A percentile compares a stretch with the other conserved stretches of the same genome.
These are phyloP conservation scores for Ellobius talpinus DNA, from an alignment of 2,113 vertebrate genomes.

Conservation along the genomic window DNA sequence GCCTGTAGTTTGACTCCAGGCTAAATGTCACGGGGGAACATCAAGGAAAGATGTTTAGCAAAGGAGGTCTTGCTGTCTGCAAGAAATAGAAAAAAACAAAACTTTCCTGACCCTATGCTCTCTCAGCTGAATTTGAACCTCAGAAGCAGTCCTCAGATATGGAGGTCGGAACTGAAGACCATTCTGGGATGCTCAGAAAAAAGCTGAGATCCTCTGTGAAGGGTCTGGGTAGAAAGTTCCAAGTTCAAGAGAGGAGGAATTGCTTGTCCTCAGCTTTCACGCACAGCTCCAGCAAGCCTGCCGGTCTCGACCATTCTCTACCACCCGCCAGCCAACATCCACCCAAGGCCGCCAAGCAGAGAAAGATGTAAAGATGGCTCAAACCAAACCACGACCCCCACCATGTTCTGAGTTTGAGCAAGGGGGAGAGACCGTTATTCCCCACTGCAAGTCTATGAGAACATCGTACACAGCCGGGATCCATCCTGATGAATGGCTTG, in stretches of 20 bases:
- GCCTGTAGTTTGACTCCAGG: not conserved
- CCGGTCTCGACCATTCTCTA: not conserved
- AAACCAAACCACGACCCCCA: not conserved
- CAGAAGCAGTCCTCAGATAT: not conserved
- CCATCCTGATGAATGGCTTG: not conserved
- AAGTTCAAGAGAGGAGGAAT: not conserved
- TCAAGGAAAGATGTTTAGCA: not conserved
- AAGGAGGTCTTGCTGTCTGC: no score
- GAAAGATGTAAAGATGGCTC: not conserved
- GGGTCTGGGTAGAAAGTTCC: not conserved
- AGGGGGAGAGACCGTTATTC: not conserved
- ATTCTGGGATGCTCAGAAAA: not conserved
- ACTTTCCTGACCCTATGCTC: not conserved
- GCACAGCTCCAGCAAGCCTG: not conserved
- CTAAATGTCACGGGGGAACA: not conserved
- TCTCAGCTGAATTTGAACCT: not conserved
- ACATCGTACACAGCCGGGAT: accelerated
- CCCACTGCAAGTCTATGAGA: not conserved
- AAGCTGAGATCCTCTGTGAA: not conserved
- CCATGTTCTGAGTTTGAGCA: not conserved
- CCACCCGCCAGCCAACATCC: not conserved
- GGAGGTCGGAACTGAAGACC: not conserved
- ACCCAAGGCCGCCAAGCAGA: not conserved
- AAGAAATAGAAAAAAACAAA: not conserved
- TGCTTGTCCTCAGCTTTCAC: not conserved